Conservation (phyloP, 64 coral and sea anemone species). For the Montipora efflorescens region DNA sequence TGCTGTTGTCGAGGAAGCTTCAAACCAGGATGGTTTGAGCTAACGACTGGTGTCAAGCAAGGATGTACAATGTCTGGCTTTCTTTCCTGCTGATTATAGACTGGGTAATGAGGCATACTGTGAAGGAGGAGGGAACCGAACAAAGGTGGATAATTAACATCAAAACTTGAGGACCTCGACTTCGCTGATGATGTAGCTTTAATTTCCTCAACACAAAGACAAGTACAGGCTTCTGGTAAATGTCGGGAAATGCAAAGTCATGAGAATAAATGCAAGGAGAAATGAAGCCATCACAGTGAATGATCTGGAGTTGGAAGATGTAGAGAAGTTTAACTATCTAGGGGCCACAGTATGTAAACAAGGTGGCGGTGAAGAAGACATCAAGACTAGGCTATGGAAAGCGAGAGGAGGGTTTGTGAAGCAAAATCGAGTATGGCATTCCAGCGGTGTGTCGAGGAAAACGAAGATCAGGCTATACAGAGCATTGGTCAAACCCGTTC, state of each 20-base stretch:
- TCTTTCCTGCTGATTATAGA: slow-evolving; percentile 33
- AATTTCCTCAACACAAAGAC: not conserved
- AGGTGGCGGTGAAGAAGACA: not conserved
- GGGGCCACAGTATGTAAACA: not conserved
- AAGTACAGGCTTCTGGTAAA: slow-evolving; percentile 24
- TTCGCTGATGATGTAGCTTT: not conserved
- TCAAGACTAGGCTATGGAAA: slow-evolving; percentile 21
- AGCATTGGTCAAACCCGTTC: slow-evolving; percentile 19
- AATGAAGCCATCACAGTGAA: slow-evolving; percentile 30
- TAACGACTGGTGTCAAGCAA: slow-evolving; percentile 39
- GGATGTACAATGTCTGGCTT: slow-evolving; percentile 40
- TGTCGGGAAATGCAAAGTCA: slow-evolving; percentile 36
- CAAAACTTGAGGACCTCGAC: not conserved
- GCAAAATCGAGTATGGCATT: not conserved
- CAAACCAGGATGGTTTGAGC: not conserved
- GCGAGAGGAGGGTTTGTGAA: slow-evolving; percentile 6
- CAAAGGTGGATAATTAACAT: slow-evolving; percentile 10
- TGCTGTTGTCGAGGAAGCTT: not conserved
- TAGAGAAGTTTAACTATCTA: slow-evolving; percentile 27
- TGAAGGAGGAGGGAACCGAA: not conserved
- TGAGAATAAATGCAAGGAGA: not conserved
- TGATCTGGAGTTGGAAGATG: not conserved
- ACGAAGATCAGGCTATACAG: slow-evolving; percentile 44
- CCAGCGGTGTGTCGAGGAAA: slow-evolving; percentile 9
- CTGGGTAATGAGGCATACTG: slow-evolving; percentile 18